These are phyloP conservation scores for Neosilurus mollespiculum DNA, from an alignment of 2,797 vertebrate genomes.

Conservation along the genomic window DNA sequence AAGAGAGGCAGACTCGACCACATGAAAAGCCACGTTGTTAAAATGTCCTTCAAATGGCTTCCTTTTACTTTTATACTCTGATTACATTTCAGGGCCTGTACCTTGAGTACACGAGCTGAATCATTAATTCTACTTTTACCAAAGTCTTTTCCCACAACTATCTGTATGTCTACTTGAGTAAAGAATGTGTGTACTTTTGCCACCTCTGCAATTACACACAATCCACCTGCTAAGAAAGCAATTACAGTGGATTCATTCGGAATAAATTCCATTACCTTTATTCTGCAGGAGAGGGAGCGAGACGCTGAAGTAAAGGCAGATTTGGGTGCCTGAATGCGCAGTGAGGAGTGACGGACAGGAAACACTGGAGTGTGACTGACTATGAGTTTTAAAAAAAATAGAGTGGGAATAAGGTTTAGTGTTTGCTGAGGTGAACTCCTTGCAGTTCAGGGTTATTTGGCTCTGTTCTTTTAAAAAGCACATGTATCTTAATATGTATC, in stretches of 20 bases:
- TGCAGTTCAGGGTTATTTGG: background rate
- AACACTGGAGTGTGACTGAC: background rate
- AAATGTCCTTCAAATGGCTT: too few relatives aligned
- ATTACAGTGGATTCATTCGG: conserved; percentile 23
- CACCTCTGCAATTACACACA: background rate
- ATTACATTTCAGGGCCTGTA: too few relatives aligned
- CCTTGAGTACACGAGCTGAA: too few relatives aligned
- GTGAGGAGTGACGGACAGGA: background rate
- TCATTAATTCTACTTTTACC: too few relatives aligned
- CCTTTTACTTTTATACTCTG: too few relatives aligned
- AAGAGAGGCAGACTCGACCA: too few relatives aligned
- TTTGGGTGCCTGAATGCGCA: background rate
- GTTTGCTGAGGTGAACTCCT: background rate
- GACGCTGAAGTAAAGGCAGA: background rate
- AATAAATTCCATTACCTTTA: background rate
- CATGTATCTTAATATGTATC: background rate
- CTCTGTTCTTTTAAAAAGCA: background rate
- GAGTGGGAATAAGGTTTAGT: background rate
- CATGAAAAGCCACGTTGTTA: too few relatives aligned
- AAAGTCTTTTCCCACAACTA: too few relatives aligned
- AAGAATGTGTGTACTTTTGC: too few relatives aligned
- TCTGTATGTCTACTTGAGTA: too few relatives aligned
- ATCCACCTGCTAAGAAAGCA: background rate
- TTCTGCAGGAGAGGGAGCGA: too few relatives aligned
- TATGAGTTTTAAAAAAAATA: background rate